Evolutionary conservation across 2,113 vertebrate species (phyloP), one percentile per base, ranked within the genome.

Genomic region (Himantopus leucocephalus): DNA sequence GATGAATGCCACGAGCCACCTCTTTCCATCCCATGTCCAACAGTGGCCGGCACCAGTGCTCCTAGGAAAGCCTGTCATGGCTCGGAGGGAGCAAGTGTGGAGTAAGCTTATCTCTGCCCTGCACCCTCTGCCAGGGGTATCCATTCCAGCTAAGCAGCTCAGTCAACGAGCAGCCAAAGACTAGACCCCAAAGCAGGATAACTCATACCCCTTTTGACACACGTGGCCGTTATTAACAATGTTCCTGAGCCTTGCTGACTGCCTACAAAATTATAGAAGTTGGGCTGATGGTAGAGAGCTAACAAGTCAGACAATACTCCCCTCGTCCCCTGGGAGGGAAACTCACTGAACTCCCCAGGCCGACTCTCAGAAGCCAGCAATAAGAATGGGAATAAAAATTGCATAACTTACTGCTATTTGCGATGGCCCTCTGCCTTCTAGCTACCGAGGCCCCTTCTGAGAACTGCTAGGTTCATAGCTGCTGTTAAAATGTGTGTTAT

Each of bases 331-430:
- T 64, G 21, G 78, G 60, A 92, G 20, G 41, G 52, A 95, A 91
- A 81, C 55, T 94, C 76, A 74, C 59, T 55, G 85, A 83, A 78
- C 50, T 91, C 68, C 32, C 52, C n/a, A 73, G 68, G 47, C 29
- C n/a, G 70, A 39, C 50, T 85, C 71, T 68, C 70, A 94, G 81
- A 96, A 91, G 77, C 14, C 70, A 92, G 68, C 39, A 89, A 63
- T 55, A 87, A 87, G 73, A 92, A 93, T 68, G 48, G 74, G 60
- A 95, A 90, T 29, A 72, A 96, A 93, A 91, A 94, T 60, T 96
- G 91, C 87, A 53, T 82, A 94, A 97, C 74, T 85, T 85, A 60
- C 35, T 78, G 84, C 64, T 87, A 59, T 87, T 95, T 84, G 70
- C 56, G 84, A 82, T 85, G 87, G 58, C 58, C 8, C 68, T 32